A percentile compares a stretch with the other conserved stretches of the same genome.
These are phyloP conservation scores for Pangasianodon hypophthalmus DNA, from an alignment of 2,113 vertebrate species.

Conservation along the genomic window DNA sequence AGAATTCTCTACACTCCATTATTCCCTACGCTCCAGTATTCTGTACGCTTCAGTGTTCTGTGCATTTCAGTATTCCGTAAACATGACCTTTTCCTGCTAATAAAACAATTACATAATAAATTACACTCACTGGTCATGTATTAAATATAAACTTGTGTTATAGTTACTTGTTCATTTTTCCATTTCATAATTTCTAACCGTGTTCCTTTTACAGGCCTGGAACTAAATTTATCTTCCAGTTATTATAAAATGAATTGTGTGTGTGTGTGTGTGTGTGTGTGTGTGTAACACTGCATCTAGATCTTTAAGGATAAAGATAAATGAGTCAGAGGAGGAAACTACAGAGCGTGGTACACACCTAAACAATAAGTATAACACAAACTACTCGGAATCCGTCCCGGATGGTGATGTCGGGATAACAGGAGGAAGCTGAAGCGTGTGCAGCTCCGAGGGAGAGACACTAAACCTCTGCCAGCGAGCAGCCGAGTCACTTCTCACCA, in stretches of 20 bases:
- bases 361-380: neutral
- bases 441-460: neutral
- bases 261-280: conserved; percentile 6
- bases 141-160: neutral
- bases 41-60: neutral
- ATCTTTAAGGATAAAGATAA: neutral
- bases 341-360: neutral
- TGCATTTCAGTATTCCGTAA: neutral
- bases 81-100: neutral
- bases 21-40: too few species aligned
- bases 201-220: neutral
- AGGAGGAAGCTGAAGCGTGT: neutral
- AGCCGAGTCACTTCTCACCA: neutral
- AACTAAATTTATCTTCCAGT: neutral
- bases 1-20: too few species aligned
- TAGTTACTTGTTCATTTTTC: neutral
- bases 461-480: neutral
- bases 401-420: neutral
- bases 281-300: neutral
- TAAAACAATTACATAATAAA: neutral
- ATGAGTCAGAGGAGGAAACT: neutral
- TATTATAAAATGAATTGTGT: neutral
- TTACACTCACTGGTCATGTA: neutral
- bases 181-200: neutral
- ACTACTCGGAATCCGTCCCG: neutral